These are phyloP conservation scores for Acrobasis consociella DNA, from an alignment of 2,888 invertebrate species.

Conservation along the genomic window DNA sequence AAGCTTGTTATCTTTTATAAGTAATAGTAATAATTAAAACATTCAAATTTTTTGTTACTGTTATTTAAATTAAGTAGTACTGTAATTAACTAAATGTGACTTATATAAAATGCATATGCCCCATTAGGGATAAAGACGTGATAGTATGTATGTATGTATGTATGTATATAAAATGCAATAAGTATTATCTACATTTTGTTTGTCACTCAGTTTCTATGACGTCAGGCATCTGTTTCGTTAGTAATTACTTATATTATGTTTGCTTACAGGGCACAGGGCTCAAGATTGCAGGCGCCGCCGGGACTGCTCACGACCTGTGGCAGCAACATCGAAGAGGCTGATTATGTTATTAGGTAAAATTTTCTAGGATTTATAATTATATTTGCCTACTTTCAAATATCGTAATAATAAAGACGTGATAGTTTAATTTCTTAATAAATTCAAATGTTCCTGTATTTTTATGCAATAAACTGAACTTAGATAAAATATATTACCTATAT, in stretches of 20 bases:
- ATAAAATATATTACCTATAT: not conserved
- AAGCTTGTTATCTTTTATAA: no score
- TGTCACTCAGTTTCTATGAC: no score
- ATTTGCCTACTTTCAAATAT: not conserved
- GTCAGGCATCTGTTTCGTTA: no score
- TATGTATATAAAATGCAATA: no score
- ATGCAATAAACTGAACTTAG: not conserved
- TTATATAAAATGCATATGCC: no score
- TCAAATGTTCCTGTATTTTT: not conserved
- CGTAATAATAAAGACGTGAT: not conserved
- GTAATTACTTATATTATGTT: not conserved
- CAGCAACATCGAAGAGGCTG: slow-evolving; percentile 7
- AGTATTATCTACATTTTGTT: no score
- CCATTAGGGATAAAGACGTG: no score
- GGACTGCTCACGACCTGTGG: slow-evolving; percentile 28
- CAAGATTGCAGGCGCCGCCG: slow-evolving; percentile 23
- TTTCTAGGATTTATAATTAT: not conserved
- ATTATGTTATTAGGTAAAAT: not conserved
- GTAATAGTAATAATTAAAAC: no score
- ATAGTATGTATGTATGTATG: no score
- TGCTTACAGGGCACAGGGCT: not conserved
- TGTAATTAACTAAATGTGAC: no score
- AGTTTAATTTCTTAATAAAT: not conserved
- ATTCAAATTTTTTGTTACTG: no score
- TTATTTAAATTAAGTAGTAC: no score